Base-by-base conservation (phyloP, 1,140 invertebrate species). In the Hyphantria cunea region DNA sequence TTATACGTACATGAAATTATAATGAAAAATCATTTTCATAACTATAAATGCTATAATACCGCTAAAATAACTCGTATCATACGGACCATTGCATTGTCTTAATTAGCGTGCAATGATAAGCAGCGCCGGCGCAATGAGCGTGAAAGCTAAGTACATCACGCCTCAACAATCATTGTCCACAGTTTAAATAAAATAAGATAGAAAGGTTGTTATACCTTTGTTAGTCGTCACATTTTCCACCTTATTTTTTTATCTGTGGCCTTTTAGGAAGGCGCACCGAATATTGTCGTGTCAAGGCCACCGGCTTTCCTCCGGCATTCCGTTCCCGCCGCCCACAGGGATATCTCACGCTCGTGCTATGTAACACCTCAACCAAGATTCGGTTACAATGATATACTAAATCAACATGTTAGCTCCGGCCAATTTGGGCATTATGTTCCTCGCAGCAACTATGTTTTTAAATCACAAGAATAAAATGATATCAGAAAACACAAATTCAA, bases 231-330 rank as follows among this genome's bases (percentile, higher is more conserved):
- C 50, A 63, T 66, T 51, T 42, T 41, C 37, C 13, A 42, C 11
- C 13, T 60, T 50, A 25, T 50, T 42, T 51, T 51, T 25, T 60
- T 25, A 64, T 68, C 73, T 77, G 74, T 72, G 78, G 72, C 69
- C 70, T 72, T 79, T 84, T 74, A 80, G 83, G 70, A 76, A 78
- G 76, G 76, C 78, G 76, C 71, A 87, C 80, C 83, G 84, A 89
- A 87, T 84, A 81, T 84, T 82, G 84, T 86, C 71, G 73, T 89
- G 86, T 90, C 87, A 90, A 90, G 87, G 87, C 80, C 87, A 78
- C 58, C 84, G 68, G 83, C 87, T 90, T 90, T 90, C 84, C 80
- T 87, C 85, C 83, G 69, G 76, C 87, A 90, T 90, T 90, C 87
- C 85, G 72, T 80, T 80, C 80, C 82, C 81, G 75, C 78, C 84